Conservation (phyloP, 2,797 vertebrate genomes). For the Spinus pinus region DNA sequence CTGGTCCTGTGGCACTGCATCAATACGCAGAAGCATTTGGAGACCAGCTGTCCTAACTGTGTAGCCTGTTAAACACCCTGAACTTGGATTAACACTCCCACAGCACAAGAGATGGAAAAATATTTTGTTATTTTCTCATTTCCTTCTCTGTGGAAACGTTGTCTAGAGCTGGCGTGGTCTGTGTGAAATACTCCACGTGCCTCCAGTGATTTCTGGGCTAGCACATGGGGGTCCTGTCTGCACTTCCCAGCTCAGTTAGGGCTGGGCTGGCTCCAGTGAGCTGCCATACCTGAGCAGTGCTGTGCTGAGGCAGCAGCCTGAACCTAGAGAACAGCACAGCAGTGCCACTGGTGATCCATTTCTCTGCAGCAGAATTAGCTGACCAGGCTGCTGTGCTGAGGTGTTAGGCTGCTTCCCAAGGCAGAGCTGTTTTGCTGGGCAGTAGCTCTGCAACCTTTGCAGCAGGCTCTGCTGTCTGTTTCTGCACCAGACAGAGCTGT, state of each 20-base stretch:
- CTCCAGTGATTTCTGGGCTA: neutral
- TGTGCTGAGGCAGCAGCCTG: neutral
- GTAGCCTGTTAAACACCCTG: neutral
- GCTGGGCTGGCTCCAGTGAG: neutral
- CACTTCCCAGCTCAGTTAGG: neutral
- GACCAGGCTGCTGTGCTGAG: neutral
- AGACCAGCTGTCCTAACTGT: neutral
- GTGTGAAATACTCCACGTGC: neutral
- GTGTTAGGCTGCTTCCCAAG: neutral
- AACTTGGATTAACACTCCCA: neutral
- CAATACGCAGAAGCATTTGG: neutral
- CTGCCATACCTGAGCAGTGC: neutral
- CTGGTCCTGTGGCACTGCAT: neutral
- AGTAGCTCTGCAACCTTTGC: neutral
- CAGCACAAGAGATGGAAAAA: neutral
- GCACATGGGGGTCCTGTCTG: neutral
- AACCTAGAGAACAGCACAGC: neutral
- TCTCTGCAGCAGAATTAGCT: neutral
- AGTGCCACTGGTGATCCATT: neutral
- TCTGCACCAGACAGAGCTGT: neutral
- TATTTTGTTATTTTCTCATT: neutral
- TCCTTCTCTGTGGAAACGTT: neutral
- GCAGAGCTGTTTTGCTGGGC: neutral
- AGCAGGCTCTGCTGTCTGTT: neutral
- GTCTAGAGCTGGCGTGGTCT: neutral